These are phyloP conservation scores for Trichogramma evanescens DNA, from an alignment of 2,888 invertebrate species.

Conservation along the genomic window DNA sequence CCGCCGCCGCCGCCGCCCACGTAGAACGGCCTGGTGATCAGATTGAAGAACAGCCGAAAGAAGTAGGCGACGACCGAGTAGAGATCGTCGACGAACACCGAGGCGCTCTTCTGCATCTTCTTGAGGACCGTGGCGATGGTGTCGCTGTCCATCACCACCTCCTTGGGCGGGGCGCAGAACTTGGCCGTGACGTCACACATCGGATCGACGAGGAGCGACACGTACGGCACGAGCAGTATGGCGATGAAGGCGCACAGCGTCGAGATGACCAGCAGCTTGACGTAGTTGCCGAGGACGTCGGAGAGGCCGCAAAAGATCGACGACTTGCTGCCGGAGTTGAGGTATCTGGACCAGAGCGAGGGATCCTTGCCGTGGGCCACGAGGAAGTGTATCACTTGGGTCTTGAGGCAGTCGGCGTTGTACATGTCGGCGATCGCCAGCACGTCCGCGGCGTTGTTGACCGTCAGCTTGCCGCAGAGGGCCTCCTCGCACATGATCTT, in stretches of 20 bases:
- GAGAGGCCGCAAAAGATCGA: constrained; percentile 12
- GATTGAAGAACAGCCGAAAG: constrained; percentile 13
- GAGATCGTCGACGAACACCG: constrained; percentile 16
- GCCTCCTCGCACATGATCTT: constrained; percentile 20
- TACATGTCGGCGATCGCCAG: constrained; percentile 20
- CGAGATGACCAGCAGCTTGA: constrained; percentile 14
- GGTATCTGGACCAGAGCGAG: constrained; percentile 15
- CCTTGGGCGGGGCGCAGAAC: constrained; percentile 17
- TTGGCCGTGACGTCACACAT: constrained; percentile 19
- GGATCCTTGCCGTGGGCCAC: constrained; percentile 21
- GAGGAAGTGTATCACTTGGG: constrained; percentile 19
- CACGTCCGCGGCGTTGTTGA: constrained; percentile 18
- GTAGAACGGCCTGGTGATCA: constrained; percentile 13
- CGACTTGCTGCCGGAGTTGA: constrained; percentile 7
- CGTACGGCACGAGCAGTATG: constrained; percentile 11
- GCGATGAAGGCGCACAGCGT: constrained; percentile 15
- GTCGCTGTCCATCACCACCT: constrained; percentile 16
- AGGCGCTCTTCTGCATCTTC: constrained; percentile 20
- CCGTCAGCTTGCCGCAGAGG: constrained; percentile 15
- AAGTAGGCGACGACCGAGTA: constrained; percentile 16
- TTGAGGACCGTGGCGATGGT: constrained; percentile 13
- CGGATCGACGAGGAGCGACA: constrained; percentile 17
- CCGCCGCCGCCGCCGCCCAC: background rate
- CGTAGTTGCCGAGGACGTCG: constrained; percentile 13
- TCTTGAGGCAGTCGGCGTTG: constrained; percentile 18